These are phyloP conservation scores for Eulemur rufifrons DNA, from an alignment of 2,113 vertebrate genomes.

Conservation along the genomic window DNA sequence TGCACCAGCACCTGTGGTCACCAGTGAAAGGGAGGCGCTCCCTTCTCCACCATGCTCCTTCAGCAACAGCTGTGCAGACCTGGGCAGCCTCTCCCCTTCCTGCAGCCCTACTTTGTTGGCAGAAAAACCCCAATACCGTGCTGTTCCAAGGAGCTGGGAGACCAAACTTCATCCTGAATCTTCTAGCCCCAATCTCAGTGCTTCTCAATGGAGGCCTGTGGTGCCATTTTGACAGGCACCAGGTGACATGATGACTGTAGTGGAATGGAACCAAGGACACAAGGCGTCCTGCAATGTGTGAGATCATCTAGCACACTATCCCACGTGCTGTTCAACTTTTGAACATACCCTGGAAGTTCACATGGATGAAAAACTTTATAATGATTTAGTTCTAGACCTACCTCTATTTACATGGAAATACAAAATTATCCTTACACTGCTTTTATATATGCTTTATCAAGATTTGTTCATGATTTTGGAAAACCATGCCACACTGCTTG, in stretches of 20 bases:
- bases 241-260: fast-evolving
- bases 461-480: neutral
- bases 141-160: neutral
- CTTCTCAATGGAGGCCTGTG: neutral
- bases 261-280: neutral
- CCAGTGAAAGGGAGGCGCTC: fast-evolving
- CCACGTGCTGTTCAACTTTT: neutral
- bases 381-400: neutral
- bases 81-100: neutral
- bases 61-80: neutral
- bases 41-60: neutral
- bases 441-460: neutral
- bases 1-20: too few relatives aligned
- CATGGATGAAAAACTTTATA: neutral
- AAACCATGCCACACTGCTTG: neutral
- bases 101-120: neutral
- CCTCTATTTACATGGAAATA: neutral
- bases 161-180: neutral
- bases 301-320: neutral
- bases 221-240: neutral
- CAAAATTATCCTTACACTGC: neutral
- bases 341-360: neutral
- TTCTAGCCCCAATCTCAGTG: neutral
- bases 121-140: neutral
- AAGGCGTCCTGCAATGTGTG: too few relatives aligned